Evolutionary conservation across 2,888 invertebrate genomes (phyloP), one percentile per base, ranked within the genome.

Genomic region (Polydrusus tereticollis): DNA sequence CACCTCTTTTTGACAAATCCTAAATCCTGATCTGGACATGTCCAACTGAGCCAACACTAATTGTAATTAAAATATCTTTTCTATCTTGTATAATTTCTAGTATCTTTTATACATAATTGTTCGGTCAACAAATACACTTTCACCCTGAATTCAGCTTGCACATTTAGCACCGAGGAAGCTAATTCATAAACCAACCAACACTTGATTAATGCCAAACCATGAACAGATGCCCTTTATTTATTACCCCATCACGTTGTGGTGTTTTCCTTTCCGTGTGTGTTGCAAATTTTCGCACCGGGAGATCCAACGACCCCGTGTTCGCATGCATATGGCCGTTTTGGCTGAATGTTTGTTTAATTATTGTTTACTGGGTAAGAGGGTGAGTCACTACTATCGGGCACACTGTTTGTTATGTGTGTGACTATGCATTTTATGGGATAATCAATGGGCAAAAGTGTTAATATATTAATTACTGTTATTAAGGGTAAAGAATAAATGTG

Each of bases 251-350:
- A 59, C 58, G 58, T 50, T 45, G 62, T 36, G 58, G 69, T 69
- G 69, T 69, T 72, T 72, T 72, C 67, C 66, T 67, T 72, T 55
- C 29, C 59, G 50, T 26, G 50, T 26, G 50, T 64, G 58, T 72
- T 72, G 72, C 63, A 64, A 72, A 72, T 64, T 72, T 72, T 63
- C 67, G 68, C 72, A 67, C 67, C 47, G 59, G 62, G 33, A 45
- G 55, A 58, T 50, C 45, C n/a, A n/a, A 52, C 60, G 60, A 65
- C 58, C 43, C 59, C 59, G 50, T 23, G 52, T 57, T 72, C 47
- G 72, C 67, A 72, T 68, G 72, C 72, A 72, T 59, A 72, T 68
- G 72, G 64, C 72, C 62, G 69, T 50, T 69, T 69, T 69, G 41
- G 55, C 45, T 57, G 45, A 38, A 52, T 72, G 72, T 68, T 72